A percentile compares a stretch with the other conserved stretches of the same genome.
phyloP scores from a whole-genome alignment of 2,888 invertebrate genomes.

The Prosapia bicincta region DNA sequence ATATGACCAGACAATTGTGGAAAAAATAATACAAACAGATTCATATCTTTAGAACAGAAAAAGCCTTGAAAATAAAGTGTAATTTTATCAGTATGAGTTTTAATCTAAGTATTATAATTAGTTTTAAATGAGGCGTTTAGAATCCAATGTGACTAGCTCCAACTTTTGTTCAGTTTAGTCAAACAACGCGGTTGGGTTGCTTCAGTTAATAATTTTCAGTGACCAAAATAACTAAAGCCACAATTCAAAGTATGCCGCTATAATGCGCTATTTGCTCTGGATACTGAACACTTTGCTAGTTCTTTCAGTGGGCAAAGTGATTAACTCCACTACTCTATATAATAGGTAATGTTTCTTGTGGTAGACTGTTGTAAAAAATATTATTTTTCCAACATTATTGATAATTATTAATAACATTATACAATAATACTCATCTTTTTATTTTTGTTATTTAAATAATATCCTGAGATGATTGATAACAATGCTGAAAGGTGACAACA shows the following conservation, averaged over 20 bases:
- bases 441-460: background rate
- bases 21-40: too few species aligned
- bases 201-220: background rate
- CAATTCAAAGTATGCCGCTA: background rate
- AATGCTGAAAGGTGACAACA: background rate
- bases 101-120: too few species aligned
- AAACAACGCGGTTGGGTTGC: too few species aligned
- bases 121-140: too few species aligned
- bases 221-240: background rate
- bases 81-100: too few species aligned
- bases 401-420: background rate
- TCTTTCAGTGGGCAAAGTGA: background rate
- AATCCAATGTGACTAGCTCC: too few species aligned
- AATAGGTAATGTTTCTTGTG: background rate
- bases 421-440: too few species aligned
- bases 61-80: too few species aligned
- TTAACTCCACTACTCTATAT: background rate
- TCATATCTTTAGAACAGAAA: too few species aligned
- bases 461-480: background rate
- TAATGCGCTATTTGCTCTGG: background rate
- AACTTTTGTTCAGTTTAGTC: too few species aligned
- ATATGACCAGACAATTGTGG: too few species aligned
- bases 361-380: background rate
- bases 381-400: background rate
- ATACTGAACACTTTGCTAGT: background rate